A percentile compares a stretch with the other conserved stretches of the same genome.
phyloP scores from a whole-genome alignment of 2,888 invertebrate species.

The Branchellion lobata region DNA sequence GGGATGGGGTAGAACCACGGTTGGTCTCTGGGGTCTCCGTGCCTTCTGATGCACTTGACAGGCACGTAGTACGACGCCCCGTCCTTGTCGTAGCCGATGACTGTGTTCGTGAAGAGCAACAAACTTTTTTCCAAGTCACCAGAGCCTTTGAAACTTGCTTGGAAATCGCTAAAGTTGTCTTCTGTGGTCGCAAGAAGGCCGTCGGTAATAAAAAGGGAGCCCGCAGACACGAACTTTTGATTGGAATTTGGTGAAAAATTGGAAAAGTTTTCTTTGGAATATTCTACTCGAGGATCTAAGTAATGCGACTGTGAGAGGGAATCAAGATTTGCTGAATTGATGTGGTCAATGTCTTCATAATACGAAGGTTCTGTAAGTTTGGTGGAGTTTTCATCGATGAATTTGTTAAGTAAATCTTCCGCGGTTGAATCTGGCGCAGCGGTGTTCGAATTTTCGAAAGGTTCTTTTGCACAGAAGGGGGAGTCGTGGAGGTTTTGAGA shows the following conservation, averaged over 20 bases:
- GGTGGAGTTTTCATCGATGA: conserved; percentile 38
- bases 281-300: conserved; percentile 49
- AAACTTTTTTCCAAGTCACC: conserved; percentile 3
- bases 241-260: conserved; percentile 7
- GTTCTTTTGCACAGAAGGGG: conserved; percentile 7
- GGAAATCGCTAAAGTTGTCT: neutral
- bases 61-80: conserved; percentile 51
- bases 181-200: conserved; percentile 6
- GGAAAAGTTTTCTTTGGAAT: neutral
- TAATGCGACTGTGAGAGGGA: conserved; percentile 42
- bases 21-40: conserved; percentile 52
- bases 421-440: neutral
- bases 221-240: conserved; percentile 37
- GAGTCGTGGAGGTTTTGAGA: conserved; percentile 45
- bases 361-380: conserved; percentile 49
- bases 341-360: conserved; percentile 53
- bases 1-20: conserved; percentile 53
- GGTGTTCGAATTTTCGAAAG: conserved; percentile 13
- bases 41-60: conserved; percentile 44
- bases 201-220: conserved; percentile 41
- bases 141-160: neutral
- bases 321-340: conserved; percentile 31
- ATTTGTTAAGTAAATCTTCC: conserved; percentile 1
- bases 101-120: conserved; percentile 34
- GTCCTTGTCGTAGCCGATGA: conserved; percentile 49